Base-by-base conservation (phyloP, 2,113 vertebrate species). In the Hemichromis elongatus region DNA sequence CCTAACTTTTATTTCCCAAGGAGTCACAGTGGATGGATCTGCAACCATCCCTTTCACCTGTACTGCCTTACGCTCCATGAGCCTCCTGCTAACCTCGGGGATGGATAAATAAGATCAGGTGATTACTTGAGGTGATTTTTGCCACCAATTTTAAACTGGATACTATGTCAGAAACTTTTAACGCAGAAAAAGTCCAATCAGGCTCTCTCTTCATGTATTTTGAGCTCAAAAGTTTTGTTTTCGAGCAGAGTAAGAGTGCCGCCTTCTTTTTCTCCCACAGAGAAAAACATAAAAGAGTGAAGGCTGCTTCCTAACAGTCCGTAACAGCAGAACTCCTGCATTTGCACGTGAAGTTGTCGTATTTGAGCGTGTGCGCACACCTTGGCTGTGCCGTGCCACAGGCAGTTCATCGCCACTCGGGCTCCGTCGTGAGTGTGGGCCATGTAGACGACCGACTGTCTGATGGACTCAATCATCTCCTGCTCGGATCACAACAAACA, bases 371-470 rank as follows among this genome's bases (percentile, higher is more conserved):
- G 3, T 9, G 1, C 61, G 1, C 61, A 14, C 84, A 98, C 98
- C 97, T 99, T 99, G 24, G 98, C 96, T 0, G 97, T 98, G 11
- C 99, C 99, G 8, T 99, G 97, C 99, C 99, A 99, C 53, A 99
- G 91, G 85, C 98, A 98, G 87, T 97, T 96, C 98, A 99, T 99
- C 1, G 97, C 97, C 45, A 99, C 98, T 84, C 98, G 95, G 7
- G 98, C 98, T 4, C 98, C 99, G 26, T 99, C 98, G 0, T 98
- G 98, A 1, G 99, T 99, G 91, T 99, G 97, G 0, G 97, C 97
- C 95, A 99, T 95, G 95, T 99, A 99, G 45, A 99, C 95, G 3
- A 98, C 98, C 0, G 98, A 94, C 91, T 99, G 98, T 79, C 98
- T 96, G 91, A 99, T 97, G 42, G 97, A 97, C 95, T 99, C 98